Conservation (phyloP, 2,888 invertebrate species). For the Norana najaformis region DNA sequence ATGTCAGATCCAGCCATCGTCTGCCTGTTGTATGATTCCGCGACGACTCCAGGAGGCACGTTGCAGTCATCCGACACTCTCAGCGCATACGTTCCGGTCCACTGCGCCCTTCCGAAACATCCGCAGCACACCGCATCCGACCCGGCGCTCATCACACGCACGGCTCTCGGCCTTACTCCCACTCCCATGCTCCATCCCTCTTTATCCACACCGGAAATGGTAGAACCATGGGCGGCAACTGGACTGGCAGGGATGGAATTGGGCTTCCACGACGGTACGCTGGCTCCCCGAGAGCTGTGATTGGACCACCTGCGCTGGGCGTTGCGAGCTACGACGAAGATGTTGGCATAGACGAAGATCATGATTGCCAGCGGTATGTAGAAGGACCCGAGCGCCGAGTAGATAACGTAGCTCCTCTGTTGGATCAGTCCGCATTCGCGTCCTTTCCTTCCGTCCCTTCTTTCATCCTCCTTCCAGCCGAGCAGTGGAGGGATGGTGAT, state of each 20-base stretch:
- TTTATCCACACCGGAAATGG: background rate
- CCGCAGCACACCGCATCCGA: background rate
- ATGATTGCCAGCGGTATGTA: constrained; percentile 56
- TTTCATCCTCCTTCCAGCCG: constrained; percentile 50
- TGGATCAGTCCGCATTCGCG: constrained; percentile 48
- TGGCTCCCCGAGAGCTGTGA: background rate
- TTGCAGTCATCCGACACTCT: background rate
- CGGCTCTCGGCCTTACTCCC: background rate
- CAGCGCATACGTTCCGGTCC: background rate
- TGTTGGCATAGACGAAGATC: constrained; percentile 57
- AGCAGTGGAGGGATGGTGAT: constrained; percentile 57
- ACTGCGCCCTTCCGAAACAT: background rate
- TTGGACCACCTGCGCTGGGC: background rate
- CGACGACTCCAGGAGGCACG: background rate
- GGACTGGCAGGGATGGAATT: background rate
- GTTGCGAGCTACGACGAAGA: constrained; percentile 51
- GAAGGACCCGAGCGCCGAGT: constrained; percentile 56
- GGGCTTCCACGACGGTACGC: background rate
- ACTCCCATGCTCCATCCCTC: background rate
- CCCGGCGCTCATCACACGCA: background rate
- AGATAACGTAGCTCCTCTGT: constrained; percentile 54
- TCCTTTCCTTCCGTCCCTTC: constrained; percentile 27
- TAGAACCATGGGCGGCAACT: background rate
- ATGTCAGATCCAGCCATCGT: background rate
- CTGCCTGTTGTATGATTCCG: background rate